Evolutionary conservation across 2,113 vertebrate genomes (phyloP), one percentile per base, ranked within the genome.

Genomic region (Cochlearius cochlearius): DNA sequence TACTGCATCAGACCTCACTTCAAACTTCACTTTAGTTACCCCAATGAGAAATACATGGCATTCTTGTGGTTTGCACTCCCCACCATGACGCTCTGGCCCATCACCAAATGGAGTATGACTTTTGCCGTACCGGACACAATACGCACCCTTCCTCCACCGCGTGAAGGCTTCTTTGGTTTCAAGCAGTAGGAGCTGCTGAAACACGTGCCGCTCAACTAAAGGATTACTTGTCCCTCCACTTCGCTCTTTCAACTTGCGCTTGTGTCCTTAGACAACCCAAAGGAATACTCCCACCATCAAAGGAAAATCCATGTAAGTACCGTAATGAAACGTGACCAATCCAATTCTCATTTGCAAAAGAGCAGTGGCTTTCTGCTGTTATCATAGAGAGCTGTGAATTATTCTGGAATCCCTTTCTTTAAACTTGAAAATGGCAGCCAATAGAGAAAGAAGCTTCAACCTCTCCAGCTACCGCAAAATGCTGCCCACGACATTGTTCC

Each of bases 381-480:
- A 63, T 25, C 81, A 92, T 10, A 67, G 19, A 86, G 66, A 87
- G 30, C 34, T 91, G 83, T 71, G 52, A 92, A 92, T 64, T 77
- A 63, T 63, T 50, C 63, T 22, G 25, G 90, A 88, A 86, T 77
- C 50, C 59, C 41, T 21, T 82, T 68, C 88, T 68, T 77, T 77
- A 81, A 79, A 83, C 80, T 74, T 71, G 67, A 86, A 95, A 96
- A 93, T 81, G 79, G 88, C 45, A 88, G 83, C 88, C 73, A 69
- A 79, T 13, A 75, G 64, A 94, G 77, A 66, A 56, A 82, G 69
- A 74, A 92, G 72, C 83, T 69, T 87, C 71, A 86, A 34, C 45
- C 77, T 92, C 88, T 85, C 67, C 67, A 91, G 71, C 53, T 85
- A 92, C 75, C 82, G 49, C 1, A 0, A 88, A 95, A 94, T 36